A percentile compares a stretch with the other conserved stretches of the same genome.
These are phyloP conservation scores for Pelecanoides urinatrix DNA, from an alignment of 2,113 vertebrate species.

Conservation along the genomic window DNA sequence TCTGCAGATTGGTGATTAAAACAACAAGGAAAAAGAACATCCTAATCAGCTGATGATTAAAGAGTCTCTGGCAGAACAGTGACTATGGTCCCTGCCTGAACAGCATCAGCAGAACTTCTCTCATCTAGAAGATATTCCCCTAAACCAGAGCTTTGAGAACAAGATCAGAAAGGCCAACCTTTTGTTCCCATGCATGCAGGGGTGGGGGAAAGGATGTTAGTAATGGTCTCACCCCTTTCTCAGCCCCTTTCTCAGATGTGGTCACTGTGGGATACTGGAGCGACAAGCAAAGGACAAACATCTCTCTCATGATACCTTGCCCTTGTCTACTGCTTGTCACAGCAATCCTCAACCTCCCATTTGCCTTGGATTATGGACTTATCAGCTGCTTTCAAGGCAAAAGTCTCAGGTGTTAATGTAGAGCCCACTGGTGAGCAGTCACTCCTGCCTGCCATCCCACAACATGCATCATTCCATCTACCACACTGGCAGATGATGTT, in stretches of 20 bases:
- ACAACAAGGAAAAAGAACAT: background rate
- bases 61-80: background rate
- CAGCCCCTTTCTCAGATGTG: background rate
- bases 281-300: background rate
- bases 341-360: background rate
- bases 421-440: background rate
- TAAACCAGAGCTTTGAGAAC: background rate
- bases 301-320: background rate
- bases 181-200: background rate
- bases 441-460: background rate
- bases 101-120: background rate
- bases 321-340: background rate
- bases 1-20: background rate
- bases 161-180: background rate
- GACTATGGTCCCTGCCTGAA: background rate
- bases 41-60: background rate
- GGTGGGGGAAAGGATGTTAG: no score
- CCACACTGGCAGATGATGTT: background rate
- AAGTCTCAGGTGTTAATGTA: background rate
- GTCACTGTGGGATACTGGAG: background rate
- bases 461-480: fast-evolving
- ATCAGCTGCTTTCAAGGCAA: background rate
- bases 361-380: background rate
- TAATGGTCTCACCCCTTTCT: fast-evolving
- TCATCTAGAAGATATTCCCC: background rate